Percentiles rank a stretch among this genome's conserved stretches.
Conservation (phyloP, 2,797 vertebrate species). For the Cryptoblepharus egeriae region DNA sequence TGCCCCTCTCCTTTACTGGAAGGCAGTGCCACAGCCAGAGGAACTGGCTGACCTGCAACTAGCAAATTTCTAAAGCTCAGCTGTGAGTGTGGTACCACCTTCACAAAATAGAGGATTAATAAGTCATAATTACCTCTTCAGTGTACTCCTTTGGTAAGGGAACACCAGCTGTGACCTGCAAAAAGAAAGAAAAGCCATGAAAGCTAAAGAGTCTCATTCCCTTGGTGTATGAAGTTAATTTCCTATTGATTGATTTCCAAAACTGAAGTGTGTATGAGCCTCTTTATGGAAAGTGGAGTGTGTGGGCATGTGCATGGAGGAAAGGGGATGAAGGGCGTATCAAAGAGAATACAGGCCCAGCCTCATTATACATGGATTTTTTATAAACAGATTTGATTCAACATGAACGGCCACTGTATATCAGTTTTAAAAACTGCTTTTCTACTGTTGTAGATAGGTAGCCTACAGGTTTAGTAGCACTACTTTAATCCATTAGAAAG, state of each 20-base stretch:
- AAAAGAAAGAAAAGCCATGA: conserved; percentile 21
- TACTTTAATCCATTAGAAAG: no score
- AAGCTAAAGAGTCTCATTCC: neutral
- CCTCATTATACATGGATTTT: no score
- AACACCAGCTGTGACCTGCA: conserved; percentile 92
- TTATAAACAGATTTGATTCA: no score
- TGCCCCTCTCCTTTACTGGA: no score
- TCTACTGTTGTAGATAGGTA: no score
- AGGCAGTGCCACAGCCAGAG: no score
- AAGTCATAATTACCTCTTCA: conserved; percentile 85
- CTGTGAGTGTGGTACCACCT: neutral
- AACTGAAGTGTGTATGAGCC: neutral
- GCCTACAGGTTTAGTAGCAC: no score
- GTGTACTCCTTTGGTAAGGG: conserved; percentile 92
- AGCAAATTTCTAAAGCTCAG: neutral
- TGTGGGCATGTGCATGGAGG: neutral
- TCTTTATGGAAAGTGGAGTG: neutral
- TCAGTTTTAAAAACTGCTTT: no score
- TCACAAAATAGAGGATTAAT: conserved; percentile 4
- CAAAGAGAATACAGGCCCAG: no score
- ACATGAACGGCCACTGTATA: no score
- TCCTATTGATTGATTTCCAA: no score
- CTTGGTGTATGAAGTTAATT: neutral
- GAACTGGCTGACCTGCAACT: no score
- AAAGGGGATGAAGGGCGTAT: neutral